Evolutionary conservation across 53 echinoderm and acorn worm genomes (phyloP), one percentile per base, ranked within the genome.

Genomic region (Antedon mediterranea): DNA sequence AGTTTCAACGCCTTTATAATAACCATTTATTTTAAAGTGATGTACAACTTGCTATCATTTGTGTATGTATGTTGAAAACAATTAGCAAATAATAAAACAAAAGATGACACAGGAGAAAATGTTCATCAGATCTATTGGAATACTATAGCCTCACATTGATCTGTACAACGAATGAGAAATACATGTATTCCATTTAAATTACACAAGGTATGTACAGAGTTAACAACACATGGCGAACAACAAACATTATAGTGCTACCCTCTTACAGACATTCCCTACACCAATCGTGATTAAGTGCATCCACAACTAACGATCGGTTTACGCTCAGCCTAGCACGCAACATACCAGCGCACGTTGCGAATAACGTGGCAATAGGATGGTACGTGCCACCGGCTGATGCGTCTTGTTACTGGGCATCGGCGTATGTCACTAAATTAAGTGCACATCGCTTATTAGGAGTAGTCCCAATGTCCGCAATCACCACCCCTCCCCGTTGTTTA

Each of bases 131-230:
- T 57, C 57, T 57, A 57, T 57, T 57, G 57, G 57, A 57, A 57
- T 57, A 57, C 57, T 57, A 57, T 57, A 57, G 57, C 57, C 11
- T 57, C 57, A 57, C 57, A 57, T 8, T 18, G 57, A 57, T 57
- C 57, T 57, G 57, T 15, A 57, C 57, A 57, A 57, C 57, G 57
- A 57, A 57, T 57, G 57, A 57, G 57, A 57, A 57, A 57, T 57
- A 37, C 37, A 37, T 37, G 37, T 37, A 57, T 57, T 57, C 57
- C 57, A 57, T 57, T 57, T 57, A 57, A 57, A 57, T 41, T 57
- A 57, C 57, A 57, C 57, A 57, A 57, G 57, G 57, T 57, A 57
- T 57, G 57, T 57, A 57, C 57, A 57, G 57, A 57, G 57, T 57
- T 18, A 57, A 57, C 57, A 57, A 57, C 57, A 57, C 57, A 57